These are phyloP conservation scores for Malurus splendens DNA, from an alignment of 2,797 vertebrate genomes.

Conservation along the genomic window DNA sequence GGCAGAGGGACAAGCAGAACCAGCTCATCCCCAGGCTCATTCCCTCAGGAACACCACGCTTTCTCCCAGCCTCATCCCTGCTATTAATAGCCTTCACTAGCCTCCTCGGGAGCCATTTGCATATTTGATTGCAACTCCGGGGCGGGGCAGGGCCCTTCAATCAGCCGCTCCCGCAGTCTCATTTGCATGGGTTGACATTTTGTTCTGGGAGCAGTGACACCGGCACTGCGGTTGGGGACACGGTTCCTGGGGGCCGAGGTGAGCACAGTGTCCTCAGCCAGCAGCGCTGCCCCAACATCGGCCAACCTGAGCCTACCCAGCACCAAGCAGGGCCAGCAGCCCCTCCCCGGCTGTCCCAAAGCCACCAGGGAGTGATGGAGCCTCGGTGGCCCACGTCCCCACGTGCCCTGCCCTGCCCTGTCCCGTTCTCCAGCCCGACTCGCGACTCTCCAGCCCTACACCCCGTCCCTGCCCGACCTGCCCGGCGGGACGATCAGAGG, in stretches of 20 bases:
- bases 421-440: not conserved
- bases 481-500: not conserved
- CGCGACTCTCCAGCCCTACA: not conserved
- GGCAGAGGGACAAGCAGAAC: not conserved
- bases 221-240: not conserved
- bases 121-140: slow-evolving; percentile 72
- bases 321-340: not conserved
- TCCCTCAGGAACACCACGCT: not conserved
- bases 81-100: slow-evolving; percentile 57
- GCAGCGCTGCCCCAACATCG: accelerated
- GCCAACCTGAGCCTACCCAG: not conserved
- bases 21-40: not conserved
- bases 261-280: not conserved
- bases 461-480: not conserved
- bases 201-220: not conserved
- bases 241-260: not conserved
- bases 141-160: slow-evolving; percentile 64
- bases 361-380: not conserved
- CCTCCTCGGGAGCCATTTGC: slow-evolving; percentile 63
- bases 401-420: not conserved
- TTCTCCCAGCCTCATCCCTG: not conserved
- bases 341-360: not conserved
- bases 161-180: slow-evolving; percentile 63
- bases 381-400: not conserved
- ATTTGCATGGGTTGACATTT: slow-evolving; percentile 70